A percentile compares a stretch with the other conserved stretches of the same genome.
phyloP scores from a whole-genome alignment of 2,888 invertebrate species.

The Sarcophaga caerulescens region DNA sequence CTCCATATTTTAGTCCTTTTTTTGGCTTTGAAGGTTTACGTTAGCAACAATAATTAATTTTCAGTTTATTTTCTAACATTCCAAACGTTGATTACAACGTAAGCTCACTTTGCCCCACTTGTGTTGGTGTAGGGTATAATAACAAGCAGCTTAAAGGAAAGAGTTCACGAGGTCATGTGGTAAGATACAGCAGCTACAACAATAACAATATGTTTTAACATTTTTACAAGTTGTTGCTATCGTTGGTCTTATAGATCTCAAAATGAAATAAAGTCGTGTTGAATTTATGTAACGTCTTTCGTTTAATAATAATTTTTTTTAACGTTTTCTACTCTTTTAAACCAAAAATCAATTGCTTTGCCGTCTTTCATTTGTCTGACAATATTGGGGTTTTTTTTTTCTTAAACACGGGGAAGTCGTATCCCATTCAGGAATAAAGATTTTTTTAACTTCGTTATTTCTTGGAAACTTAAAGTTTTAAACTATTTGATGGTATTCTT shows the following conservation, averaged over 20 bases:
- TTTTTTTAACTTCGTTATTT: neutral
- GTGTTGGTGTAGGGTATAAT: too few relatives aligned
- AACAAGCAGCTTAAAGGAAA: neutral
- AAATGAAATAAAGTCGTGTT: conserved; percentile 56
- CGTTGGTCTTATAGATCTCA: neutral
- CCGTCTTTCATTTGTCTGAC: conserved; percentile 21
- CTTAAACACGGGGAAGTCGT: neutral
- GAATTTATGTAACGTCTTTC: conserved; percentile 60
- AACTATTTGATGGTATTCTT: neutral
- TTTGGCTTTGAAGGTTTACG: too few relatives aligned
- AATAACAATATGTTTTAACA: conserved; percentile 29
- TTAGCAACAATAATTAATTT: too few relatives aligned
- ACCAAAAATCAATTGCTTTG: conserved; percentile 33
- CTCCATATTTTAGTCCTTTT: too few relatives aligned
- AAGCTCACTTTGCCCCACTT: too few relatives aligned
- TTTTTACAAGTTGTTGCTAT: conserved; percentile 1
- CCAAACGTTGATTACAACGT: too few relatives aligned
- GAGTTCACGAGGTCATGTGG: conserved; percentile 58
- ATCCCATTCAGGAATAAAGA: neutral
- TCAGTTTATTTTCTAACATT: too few relatives aligned
- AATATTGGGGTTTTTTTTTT: neutral
- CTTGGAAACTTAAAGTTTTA: too few relatives aligned
- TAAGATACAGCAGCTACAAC: conserved; percentile 37
- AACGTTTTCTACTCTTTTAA: neutral
- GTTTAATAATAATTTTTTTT: conserved; percentile 10